phyloP scores from a whole-genome alignment of 2,113 vertebrate genomes.

The Equus quagga region DNA sequence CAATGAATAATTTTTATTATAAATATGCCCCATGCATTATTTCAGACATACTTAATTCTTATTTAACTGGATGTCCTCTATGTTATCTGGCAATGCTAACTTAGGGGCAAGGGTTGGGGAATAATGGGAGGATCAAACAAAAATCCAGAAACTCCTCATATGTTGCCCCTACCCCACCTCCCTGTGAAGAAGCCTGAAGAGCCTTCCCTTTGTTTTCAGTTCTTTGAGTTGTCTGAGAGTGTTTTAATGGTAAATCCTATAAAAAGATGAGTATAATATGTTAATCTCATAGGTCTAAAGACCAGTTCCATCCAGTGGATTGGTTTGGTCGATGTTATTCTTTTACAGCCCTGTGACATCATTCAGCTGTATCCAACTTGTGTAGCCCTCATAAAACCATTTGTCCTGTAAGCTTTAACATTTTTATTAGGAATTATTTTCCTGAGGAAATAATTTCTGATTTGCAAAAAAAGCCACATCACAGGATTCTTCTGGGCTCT shows the following conservation, averaged over 20 bases:
- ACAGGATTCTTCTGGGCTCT: background rate
- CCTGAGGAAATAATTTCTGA: conserved; percentile 33
- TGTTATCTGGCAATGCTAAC: background rate
- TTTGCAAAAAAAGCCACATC: background rate
- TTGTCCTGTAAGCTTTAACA: background rate
- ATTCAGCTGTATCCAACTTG: background rate
- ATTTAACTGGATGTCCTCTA: background rate
- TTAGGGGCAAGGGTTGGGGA: background rate
- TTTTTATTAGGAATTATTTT: conserved; percentile 37
- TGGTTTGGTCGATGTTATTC: background rate
- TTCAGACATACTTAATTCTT: background rate
- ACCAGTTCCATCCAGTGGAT: background rate
- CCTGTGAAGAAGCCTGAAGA: background rate
- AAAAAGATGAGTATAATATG: background rate
- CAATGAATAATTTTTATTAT: background rate
- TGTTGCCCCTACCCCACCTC: background rate
- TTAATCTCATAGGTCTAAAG: conserved; percentile 1
- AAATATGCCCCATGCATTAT: background rate
- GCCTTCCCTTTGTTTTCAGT: background rate
- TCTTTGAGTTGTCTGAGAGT: background rate
- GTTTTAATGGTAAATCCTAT: background rate
- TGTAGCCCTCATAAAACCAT: background rate
- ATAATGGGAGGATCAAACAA: background rate
- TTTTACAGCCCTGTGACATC: background rate
- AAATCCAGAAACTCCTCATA: background rate